Base-by-base conservation (phyloP, 2,113 vertebrate species). In the Salvelinus alpinus region DNA sequence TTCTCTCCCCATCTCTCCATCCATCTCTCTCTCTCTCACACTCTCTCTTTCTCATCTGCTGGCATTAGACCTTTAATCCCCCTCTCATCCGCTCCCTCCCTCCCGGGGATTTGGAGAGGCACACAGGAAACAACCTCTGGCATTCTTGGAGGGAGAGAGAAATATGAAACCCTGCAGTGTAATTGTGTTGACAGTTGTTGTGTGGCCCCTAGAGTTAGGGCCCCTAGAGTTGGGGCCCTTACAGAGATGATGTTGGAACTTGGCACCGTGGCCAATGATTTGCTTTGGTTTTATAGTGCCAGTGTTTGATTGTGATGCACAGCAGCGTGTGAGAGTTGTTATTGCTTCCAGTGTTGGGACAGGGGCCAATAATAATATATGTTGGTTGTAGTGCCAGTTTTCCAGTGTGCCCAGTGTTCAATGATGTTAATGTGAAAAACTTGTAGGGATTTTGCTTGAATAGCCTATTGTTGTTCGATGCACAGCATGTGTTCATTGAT, bases 31-130 rank as follows among this genome's bases (percentile, higher is more conserved):
- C 88, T 78, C 72, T 48, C 20, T 57, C 60, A 3, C 60, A 29
- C 82, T 80, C 76, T 78, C 71, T 51, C 80, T 75, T 80, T 81
- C 84, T 94, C 88, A 93, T 95, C 94, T 90, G 68, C 74, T 74
- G 76, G 93, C 90, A 94, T 95, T 95, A 95, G 90, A 88, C 90
- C 82, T 92, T 90, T 95, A 96, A 96, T 95, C 93, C 92, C 78
- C 76, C 84, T 86, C 88, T 91, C 76, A 14, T 93, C 96, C 91
- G 87, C 91, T 91, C 31, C 89, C 90, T 91, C 31, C 90, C 90
- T 92, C 85, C 79, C 76, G 72, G 83, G 82, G 91, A 94, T 95
- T 95, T 95, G 79, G 88, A 86, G 77, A 80, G 87, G 84, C 82
- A 83, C 78, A 80, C 85, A 79, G 76, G 78, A 86, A 88, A 75